Evolutionary conservation across 2,888 invertebrate species (phyloP), one percentile per base, ranked within the genome.

Genomic region (Lycophotia porphyrea): DNA sequence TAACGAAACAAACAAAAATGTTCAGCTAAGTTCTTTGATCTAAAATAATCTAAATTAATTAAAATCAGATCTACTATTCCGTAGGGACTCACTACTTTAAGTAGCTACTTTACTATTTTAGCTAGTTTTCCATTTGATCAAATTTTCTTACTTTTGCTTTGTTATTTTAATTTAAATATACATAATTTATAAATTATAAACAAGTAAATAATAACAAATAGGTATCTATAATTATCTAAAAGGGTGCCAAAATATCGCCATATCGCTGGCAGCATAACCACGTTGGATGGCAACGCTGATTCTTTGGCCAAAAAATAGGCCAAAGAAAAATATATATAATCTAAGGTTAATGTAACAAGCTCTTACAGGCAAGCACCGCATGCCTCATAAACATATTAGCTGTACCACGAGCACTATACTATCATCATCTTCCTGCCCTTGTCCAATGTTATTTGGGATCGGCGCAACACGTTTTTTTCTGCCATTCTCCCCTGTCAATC

Each of bases 1-100:
- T 79, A 63, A n/a, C 15, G 7, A 44, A 71, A 55, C n/a, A 63
- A 42, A 69, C 42, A 44, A 44, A 44, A 55, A 55, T 24, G 11
- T 52, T 47, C 21, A 27, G 21, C 39, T 44, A 15, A 44, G 52
- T 52, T 36, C n/a, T 31, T 36, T 24, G 36, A 15, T 47, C 36
- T 36, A n/a, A 36, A 36, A n/a, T 55, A 36, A 63, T 39, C 27
- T 21, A n/a, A 68, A 76, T 69, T 44, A 52, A 76, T 52, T 63
- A 52, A 15, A 44, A n/a, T 24, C 31, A 15, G n/a, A n/a, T 39
- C 15, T n/a, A 9, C 15, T 55, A 44, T 70, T 44, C 34, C 18
- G 18, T 34, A 24, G 31, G n/a, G n/a, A 9, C 18, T 64, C 39
- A 42, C n/a, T 78, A 49, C 27, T 42, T 42, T 42, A 42, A 42